A percentile compares a stretch with the other conserved stretches of the same genome.
These are phyloP conservation scores for Drosophila sturtevanti DNA, from an alignment of 1,140 invertebrate species.

Conservation along the genomic window DNA sequence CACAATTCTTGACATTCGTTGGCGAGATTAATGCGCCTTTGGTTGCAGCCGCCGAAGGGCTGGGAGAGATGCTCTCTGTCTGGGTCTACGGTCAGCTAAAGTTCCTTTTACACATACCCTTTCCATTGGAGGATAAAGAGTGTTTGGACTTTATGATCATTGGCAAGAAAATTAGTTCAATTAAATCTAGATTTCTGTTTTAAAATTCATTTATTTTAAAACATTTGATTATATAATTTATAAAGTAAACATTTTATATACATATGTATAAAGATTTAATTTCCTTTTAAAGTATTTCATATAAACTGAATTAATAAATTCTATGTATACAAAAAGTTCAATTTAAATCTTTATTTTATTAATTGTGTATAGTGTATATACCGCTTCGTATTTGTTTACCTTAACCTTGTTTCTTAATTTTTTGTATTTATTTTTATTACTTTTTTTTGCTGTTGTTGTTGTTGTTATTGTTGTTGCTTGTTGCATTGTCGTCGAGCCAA, in stretches of 20 bases:
- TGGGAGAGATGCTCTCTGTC: constrained; percentile 37
- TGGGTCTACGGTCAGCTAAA: constrained; percentile 32
- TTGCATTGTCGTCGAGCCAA: constrained; percentile 38
- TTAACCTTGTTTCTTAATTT: neutral
- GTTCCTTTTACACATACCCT: constrained; percentile 36
- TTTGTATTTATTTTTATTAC: too few relatives aligned
- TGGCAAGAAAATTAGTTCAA: too few relatives aligned
- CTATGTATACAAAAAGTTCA: too few relatives aligned
- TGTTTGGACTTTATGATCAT: constrained; percentile 19
- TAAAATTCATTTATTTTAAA: too few relatives aligned
- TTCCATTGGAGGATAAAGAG: constrained; percentile 18
- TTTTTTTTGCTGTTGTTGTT: constrained; percentile 37
- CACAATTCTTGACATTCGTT: constrained; percentile 79
- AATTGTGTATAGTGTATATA: constrained; percentile 22
- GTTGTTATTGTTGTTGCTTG: constrained; percentile 24
- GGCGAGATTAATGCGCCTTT: constrained; percentile 79
- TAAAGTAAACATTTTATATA: neutral
- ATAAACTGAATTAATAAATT: too few relatives aligned
- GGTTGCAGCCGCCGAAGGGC: constrained; percentile 67
- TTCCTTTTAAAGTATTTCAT: too few relatives aligned
- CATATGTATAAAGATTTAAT: too few relatives aligned
- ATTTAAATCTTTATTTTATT: too few relatives aligned
- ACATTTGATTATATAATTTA: too few relatives aligned
- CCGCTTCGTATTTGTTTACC: neutral
- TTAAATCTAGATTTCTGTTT: too few relatives aligned